Conservation (phyloP, 1,140 invertebrate genomes). For the Panagrolaimus sp. region DNA sequence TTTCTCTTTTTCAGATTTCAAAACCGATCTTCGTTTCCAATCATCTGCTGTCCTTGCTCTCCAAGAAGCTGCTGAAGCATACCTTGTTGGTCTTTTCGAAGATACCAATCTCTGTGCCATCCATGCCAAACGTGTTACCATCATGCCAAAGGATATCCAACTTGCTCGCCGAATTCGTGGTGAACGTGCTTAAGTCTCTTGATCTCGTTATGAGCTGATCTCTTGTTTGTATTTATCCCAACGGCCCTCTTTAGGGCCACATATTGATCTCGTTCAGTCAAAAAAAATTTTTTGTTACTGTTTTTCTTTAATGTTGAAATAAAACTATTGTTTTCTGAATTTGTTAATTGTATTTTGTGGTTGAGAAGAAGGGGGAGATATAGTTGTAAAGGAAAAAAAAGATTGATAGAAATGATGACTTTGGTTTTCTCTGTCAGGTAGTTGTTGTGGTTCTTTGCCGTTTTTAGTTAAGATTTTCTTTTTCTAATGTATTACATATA, state of each 20-base stretch:
- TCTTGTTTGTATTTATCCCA: conserved; percentile 14
- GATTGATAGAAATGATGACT: no score
- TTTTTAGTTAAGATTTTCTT: no score
- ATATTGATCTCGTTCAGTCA: not conserved
- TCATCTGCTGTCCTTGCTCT: conserved; percentile 66
- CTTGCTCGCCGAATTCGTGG: conserved; percentile 57
- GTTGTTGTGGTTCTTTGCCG: no score
- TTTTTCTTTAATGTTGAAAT: no score
- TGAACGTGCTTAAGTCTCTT: conserved; percentile 11
- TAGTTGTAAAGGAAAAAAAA: no score
- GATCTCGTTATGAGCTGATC: not conserved
- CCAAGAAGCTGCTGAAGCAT: conserved; percentile 83
- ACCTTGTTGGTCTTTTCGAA: conserved; percentile 80
- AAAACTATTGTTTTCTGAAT: no score
- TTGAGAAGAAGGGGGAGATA: no score
- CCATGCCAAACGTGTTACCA: conserved; percentile 86
- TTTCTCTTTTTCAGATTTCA: conserved; percentile 63
- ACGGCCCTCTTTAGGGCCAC: conserved; percentile 18
- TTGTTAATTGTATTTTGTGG: no score
- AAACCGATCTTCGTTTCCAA: conserved; percentile 74
- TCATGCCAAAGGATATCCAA: conserved; percentile 92
- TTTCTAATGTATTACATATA: no score
- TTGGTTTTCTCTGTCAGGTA: no score
- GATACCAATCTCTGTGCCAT: conserved; percentile 88
- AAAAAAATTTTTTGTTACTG: no score